Conservation (phyloP, 2,113 vertebrate species). For the Phylloscopus trochiloides region DNA sequence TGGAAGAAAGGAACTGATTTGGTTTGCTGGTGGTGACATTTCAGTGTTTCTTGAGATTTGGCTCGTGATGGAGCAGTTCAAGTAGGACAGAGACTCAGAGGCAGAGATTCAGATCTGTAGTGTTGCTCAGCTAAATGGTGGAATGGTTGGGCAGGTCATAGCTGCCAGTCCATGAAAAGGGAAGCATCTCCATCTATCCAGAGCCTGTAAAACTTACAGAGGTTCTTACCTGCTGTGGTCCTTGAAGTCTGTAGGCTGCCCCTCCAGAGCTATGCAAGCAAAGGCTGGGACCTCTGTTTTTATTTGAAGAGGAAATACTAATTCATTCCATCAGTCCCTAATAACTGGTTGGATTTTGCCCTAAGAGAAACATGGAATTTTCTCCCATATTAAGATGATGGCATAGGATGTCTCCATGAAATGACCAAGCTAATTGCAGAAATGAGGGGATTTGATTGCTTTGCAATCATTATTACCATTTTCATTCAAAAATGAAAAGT, state of each 20-base stretch:
- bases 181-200: neutral
- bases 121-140: neutral
- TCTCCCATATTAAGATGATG: neutral
- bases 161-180: neutral
- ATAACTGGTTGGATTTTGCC: neutral
- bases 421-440: neutral
- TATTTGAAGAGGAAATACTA: neutral
- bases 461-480: neutral
- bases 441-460: neutral
- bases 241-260: neutral
- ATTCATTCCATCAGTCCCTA: neutral
- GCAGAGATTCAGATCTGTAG: neutral
- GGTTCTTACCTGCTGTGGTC: neutral
- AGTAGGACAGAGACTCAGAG: neutral
- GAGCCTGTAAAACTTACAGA: neutral
- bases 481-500: neutral
- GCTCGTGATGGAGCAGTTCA: neutral
- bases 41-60: neutral
- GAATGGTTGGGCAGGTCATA: neutral
- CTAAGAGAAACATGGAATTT: neutral
- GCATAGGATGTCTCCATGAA: neutral
- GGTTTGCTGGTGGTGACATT: neutral
- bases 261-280: neutral
- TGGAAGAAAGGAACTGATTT: neutral
- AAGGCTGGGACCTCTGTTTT: neutral